phyloP scores from a whole-genome alignment of 2,888 invertebrate genomes.

The Agrochola litura region DNA sequence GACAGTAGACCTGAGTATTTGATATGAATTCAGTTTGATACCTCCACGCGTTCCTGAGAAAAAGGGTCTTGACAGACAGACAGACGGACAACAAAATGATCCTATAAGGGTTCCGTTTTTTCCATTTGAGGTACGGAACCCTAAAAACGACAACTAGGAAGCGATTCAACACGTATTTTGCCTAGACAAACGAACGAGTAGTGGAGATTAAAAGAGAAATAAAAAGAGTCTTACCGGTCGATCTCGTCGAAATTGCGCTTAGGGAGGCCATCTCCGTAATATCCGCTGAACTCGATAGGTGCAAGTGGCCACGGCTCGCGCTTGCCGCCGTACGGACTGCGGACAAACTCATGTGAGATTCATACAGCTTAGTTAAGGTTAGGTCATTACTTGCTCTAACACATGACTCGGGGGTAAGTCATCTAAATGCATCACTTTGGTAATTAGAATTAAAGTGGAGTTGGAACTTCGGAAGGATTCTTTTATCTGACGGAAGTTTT shows the following conservation, averaged over 20 bases:
- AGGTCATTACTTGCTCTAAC: background rate
- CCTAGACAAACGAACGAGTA: background rate
- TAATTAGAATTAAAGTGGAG: background rate
- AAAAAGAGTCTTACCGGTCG: constrained; percentile 81
- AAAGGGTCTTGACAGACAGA: too few species aligned
- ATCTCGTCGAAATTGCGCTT: constrained; percentile 91
- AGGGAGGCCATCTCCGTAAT: constrained; percentile 82
- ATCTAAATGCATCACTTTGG: constrained; percentile 10
- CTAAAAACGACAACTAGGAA: background rate
- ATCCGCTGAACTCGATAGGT: constrained; percentile 76
- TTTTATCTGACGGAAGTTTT: background rate
- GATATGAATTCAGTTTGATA: too few species aligned
- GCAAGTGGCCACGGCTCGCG: constrained; percentile 79
- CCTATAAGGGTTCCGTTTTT: too few species aligned
- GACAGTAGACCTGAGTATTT: too few species aligned
- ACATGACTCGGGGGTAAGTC: background rate
- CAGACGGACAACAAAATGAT: too few species aligned
- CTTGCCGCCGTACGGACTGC: constrained; percentile 83
- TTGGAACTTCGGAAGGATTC: background rate
- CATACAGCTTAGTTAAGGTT: background rate
- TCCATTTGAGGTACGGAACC: too few species aligned
- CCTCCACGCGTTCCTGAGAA: too few species aligned
- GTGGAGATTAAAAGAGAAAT: background rate
- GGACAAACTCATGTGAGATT: constrained; percentile 46
- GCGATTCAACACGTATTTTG: background rate